phyloP scores from a whole-genome alignment of 2,113 vertebrate genomes.

The Dicrurus megarhynchus region DNA sequence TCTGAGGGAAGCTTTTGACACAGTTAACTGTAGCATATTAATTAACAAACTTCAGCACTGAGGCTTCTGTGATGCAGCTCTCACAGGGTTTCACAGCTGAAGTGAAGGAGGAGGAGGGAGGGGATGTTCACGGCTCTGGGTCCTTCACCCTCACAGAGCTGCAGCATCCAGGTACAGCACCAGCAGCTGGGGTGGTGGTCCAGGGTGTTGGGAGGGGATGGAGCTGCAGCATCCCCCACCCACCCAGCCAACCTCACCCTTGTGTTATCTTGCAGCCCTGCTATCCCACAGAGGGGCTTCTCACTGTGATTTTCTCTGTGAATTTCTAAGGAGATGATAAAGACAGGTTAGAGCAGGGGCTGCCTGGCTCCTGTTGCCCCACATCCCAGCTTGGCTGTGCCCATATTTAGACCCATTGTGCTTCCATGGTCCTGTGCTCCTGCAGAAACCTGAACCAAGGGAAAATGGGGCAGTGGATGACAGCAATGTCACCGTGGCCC shows the following conservation, averaged over 20 bases:
- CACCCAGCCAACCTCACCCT: not conserved
- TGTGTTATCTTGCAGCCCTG: not conserved
- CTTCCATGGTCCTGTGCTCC: accelerated
- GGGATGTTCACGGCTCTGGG: not conserved
- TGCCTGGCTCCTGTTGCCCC: not conserved
- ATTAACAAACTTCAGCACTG: slow-evolving; percentile 31
- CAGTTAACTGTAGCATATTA: slow-evolving; percentile 42
- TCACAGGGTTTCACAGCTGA: slow-evolving; percentile 18
- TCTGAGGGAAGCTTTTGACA: slow-evolving; percentile 44
- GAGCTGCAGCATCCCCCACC: not conserved
- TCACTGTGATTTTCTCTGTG: not conserved
- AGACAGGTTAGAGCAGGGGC: not conserved
- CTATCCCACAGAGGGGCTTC: not conserved
- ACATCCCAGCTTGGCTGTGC: not conserved
- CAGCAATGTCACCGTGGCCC: not conserved
- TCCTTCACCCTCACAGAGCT: not conserved
- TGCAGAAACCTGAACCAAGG: not conserved
- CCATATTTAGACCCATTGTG: accelerated
- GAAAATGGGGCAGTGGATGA: not conserved
- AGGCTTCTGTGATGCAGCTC: not conserved
- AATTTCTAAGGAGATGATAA: not conserved
- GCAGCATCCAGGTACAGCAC: not conserved
- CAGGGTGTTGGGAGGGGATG: not conserved
- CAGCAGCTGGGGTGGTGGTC: accelerated
- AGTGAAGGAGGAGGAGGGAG: not conserved